phyloP scores from a whole-genome alignment of 2,113 vertebrate species.

The Upupa epops region DNA sequence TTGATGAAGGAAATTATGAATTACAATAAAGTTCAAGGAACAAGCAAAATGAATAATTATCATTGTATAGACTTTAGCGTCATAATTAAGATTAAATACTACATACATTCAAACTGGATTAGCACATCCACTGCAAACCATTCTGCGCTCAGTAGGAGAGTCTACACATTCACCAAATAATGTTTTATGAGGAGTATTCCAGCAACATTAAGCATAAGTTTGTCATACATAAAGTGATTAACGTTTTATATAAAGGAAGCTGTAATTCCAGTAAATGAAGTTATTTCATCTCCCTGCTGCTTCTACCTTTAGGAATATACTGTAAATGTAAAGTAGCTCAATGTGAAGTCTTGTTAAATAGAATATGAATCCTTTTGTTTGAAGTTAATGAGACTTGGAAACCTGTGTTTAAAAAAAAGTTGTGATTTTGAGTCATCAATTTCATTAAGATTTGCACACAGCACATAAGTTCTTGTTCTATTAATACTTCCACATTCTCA shows the following conservation, averaged over 20 bases:
- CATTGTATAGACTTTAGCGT: slow-evolving; percentile 77
- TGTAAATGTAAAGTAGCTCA: slow-evolving; percentile 74
- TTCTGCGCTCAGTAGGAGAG: slow-evolving; percentile 76
- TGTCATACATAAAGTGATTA: slow-evolving; percentile 84
- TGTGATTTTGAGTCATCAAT: slow-evolving; percentile 45
- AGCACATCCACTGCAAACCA: slow-evolving; percentile 75
- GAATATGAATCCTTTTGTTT: slow-evolving; percentile 71
- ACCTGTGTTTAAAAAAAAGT: slow-evolving; percentile 24
- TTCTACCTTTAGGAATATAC: slow-evolving; percentile 77
- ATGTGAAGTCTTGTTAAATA: slow-evolving; percentile 73
- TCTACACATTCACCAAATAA: slow-evolving; percentile 75
- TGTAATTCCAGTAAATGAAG: slow-evolving; percentile 80
- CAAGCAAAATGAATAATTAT: slow-evolving; percentile 84
- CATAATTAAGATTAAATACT: slow-evolving; percentile 83
- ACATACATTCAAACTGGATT: slow-evolving; percentile 80
- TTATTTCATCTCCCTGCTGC: slow-evolving; percentile 78
- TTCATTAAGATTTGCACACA: slow-evolving; percentile 32
- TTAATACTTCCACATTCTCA: background rate
- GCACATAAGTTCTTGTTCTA: background rate
- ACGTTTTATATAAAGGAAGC: slow-evolving; percentile 77
- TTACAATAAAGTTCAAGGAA: slow-evolving; percentile 77
- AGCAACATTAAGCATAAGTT: slow-evolving; percentile 81
- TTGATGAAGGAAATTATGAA: slow-evolving; percentile 82
- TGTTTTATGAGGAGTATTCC: slow-evolving; percentile 76
- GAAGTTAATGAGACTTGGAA: slow-evolving; percentile 72